These are phyloP conservation scores for Taurulus bubalis DNA, from an alignment of 2,113 vertebrate genomes.

Conservation along the genomic window DNA sequence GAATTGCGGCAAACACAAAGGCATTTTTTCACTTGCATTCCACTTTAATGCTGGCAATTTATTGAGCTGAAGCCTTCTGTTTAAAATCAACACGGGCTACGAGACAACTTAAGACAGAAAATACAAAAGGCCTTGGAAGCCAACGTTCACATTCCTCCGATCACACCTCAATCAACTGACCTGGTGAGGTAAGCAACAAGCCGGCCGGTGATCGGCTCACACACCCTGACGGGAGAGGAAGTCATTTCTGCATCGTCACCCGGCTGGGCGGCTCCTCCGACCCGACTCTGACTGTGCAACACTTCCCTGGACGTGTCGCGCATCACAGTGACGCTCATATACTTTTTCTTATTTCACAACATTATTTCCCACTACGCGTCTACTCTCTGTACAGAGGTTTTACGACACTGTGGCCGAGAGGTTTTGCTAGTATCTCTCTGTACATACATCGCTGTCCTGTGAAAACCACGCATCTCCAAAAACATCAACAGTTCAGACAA, in stretches of 20 bases:
- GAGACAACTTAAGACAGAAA: background rate
- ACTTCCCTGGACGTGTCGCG: background rate
- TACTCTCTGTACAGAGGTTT: background rate
- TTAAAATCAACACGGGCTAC: background rate
- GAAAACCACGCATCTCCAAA: background rate
- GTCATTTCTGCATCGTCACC: background rate
- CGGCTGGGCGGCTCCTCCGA: background rate
- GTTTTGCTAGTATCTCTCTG: background rate
- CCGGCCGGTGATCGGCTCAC: conserved; percentile 54
- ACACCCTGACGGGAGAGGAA: conserved; percentile 63
- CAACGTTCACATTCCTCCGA: conserved; percentile 31
- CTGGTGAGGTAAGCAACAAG: conserved; percentile 36
- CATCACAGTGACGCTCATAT: background rate
- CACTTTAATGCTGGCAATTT: background rate
- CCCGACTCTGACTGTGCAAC: background rate
- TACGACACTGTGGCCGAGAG: background rate
- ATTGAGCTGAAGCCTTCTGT: no score
- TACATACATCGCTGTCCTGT: background rate
- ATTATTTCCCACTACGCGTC: background rate
- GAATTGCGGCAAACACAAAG: background rate
- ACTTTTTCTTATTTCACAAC: background rate
- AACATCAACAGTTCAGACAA: background rate
- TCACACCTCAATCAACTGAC: conserved; percentile 24
- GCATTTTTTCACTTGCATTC: background rate
- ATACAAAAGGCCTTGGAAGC: background rate